These are phyloP conservation scores for Perodicticus potto DNA, from an alignment of 2,797 vertebrate genomes.

Conservation along the genomic window DNA sequence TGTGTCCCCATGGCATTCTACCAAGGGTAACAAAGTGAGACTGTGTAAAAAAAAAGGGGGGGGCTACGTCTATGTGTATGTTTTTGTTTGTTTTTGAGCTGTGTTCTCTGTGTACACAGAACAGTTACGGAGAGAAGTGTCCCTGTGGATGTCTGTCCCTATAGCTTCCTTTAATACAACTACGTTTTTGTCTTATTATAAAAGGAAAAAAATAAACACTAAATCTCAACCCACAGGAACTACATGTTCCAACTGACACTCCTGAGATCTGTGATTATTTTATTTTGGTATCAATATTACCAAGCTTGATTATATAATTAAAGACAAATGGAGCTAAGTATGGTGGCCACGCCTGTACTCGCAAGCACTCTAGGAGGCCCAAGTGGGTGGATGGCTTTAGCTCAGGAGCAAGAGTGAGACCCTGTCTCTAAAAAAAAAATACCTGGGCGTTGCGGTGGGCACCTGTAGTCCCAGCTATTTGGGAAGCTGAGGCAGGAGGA, in stretches of 20 bases:
- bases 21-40: no score
- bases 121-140: not conserved
- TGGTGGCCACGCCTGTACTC: no score
- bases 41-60: not conserved
- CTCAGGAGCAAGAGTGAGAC: no score
- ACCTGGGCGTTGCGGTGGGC: no score
- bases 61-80: not conserved
- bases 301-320: conserved; percentile 4
- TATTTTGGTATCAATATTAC: conserved; percentile 11
- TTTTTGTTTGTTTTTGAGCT: no score
- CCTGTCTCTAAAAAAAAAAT: no score
- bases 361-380: no score
- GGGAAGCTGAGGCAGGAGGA: no score
- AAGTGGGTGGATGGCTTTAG: no score
- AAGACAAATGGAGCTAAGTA: not conserved
- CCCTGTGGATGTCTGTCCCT: not conserved
- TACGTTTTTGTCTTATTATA: conserved; percentile 36
- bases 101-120: not conserved
- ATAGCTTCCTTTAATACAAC: not conserved
- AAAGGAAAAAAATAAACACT: not conserved
- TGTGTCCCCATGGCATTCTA: no score
- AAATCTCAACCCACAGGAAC: not conserved
- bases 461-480: no score
- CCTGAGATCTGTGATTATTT: conserved; percentile 42
- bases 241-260: not conserved